Conservation (phyloP, 1,140 invertebrate species). For the Pristionchus pacificus region DNA sequence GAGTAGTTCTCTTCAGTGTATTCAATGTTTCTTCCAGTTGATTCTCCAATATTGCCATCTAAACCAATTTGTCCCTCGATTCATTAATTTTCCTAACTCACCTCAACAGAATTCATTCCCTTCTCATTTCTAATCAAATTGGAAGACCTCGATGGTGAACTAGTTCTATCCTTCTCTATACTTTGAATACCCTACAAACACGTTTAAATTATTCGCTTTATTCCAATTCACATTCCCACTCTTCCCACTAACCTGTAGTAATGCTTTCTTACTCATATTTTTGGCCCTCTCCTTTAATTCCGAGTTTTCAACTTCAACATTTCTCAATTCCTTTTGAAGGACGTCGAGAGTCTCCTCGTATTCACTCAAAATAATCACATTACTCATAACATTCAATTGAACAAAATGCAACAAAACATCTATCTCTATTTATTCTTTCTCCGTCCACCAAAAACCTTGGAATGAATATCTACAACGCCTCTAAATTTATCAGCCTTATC, state of each 20-base stretch:
- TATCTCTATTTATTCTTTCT: not conserved
- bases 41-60: not conserved
- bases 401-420: too few species aligned
- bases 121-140: not conserved
- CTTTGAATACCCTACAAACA: not conserved
- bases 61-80: not conserved
- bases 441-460: not conserved
- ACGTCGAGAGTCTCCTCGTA: conserved; percentile 19
- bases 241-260: conserved; percentile 10
- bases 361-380: conserved; percentile 16
- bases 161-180: not conserved
- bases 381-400: not conserved
- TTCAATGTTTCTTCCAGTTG: not conserved
- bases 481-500: too few species aligned
- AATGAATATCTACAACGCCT: too few species aligned
- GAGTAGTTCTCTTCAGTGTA: not conserved
- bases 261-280: conserved; percentile 26
- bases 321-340: conserved; percentile 17
- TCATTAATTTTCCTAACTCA: not conserved
- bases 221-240: not conserved
- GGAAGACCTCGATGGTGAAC: not conserved
- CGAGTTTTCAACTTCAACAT: conserved; percentile 14
- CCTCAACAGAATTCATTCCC: not conserved
- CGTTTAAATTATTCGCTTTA: not conserved
- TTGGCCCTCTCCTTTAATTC: conserved; percentile 25